Evolutionary conservation across 2,797 vertebrate species (phyloP).

Genomic region (Clarias platycephalus): DNA sequence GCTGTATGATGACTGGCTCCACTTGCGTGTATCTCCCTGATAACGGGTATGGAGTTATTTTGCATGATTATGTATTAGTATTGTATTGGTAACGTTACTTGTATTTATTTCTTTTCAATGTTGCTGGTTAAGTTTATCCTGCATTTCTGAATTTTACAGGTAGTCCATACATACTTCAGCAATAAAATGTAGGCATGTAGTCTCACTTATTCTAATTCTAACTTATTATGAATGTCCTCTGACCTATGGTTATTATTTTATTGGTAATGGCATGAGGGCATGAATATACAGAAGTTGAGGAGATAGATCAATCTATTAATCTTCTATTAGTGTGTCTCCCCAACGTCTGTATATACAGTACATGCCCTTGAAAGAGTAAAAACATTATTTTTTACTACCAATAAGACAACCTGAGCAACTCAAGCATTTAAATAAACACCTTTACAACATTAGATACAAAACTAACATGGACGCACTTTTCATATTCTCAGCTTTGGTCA

Average conservation of each 20-base stretch:
- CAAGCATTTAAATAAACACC: background rate
- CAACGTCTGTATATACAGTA: too few relatives aligned
- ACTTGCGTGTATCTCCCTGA: background rate
- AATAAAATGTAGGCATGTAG: background rate
- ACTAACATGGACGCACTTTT: slow-evolving; percentile 34
- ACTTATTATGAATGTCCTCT: background rate
- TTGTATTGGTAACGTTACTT: background rate
- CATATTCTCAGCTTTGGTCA: background rate
- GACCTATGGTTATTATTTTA: background rate
- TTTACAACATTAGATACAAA: background rate
- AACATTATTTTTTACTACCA: too few relatives aligned
- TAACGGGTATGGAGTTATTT: background rate
- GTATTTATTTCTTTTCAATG: background rate
- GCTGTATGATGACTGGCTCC: background rate
- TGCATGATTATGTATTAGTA: background rate
- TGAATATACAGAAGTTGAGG: background rate
- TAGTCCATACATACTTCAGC: background rate
- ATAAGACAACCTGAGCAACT: background rate
- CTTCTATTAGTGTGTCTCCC: too few relatives aligned
- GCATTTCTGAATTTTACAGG: background rate
- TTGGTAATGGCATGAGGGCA: background rate
- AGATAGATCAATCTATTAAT: background rate
- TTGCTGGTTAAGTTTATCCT: background rate
- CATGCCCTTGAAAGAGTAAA: too few relatives aligned
- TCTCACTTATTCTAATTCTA: background rate